These are phyloP conservation scores for Crocuta crocuta DNA, from an alignment of 2,113 vertebrate genomes.

Conservation along the genomic window DNA sequence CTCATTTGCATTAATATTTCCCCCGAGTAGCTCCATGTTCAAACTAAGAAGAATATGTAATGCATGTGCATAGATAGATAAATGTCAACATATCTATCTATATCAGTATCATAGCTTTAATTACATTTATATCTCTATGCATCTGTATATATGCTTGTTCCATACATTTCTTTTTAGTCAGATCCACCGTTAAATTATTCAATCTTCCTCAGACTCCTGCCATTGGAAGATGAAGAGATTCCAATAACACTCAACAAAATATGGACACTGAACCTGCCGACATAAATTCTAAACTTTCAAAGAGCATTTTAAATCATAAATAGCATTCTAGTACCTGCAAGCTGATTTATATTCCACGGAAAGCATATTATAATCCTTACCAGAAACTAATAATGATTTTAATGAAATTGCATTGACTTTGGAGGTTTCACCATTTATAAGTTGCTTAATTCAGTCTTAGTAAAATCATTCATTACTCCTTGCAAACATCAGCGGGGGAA, in stretches of 20 bases:
- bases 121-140: neutral
- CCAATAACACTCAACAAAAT: neutral
- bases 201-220: neutral
- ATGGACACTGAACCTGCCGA: rapidly evolving
- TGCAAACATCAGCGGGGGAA: conserved; percentile 33
- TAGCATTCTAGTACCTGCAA: conserved; percentile 22
- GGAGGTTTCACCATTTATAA: conserved; percentile 59
- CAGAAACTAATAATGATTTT: conserved; percentile 65
- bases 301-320: neutral
- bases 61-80: neutral
- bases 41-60: conserved; percentile 16
- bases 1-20: neutral
- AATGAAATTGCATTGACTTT: conserved; percentile 67
- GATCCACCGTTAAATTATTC: rapidly evolving
- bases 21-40: neutral
- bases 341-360: conserved; percentile 68
- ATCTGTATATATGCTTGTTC: neutral
- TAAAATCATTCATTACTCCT: conserved; percentile 66
- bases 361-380: conserved; percentile 49
- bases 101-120: neutral
- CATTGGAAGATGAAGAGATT: neutral
- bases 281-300: neutral
- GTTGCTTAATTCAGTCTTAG: conserved; percentile 55
- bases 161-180: neutral
- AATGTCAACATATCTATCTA: neutral